Base-by-base conservation (phyloP, 64 coral and sea anemone species). In the Stichodactyla helianthus region DNA sequence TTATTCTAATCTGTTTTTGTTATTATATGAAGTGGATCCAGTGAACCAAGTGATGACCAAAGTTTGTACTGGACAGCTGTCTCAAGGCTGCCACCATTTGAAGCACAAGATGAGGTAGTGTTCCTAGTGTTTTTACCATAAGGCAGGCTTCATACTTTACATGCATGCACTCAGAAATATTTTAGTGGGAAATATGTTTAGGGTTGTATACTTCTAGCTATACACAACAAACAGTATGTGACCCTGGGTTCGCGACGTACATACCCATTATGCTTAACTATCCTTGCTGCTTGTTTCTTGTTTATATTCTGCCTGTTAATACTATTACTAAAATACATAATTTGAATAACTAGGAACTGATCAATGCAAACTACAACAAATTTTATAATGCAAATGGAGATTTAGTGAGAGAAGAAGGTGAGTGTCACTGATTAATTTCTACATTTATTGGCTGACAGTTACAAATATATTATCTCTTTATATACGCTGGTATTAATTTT, bases 11-110 rank as follows among this genome's bases (percentile, higher is more conserved):
- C 2, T 23, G 25, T 74, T 4, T 2, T 74, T 83, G 53, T 54
- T 83, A 18, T 2, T 27, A 3, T 44, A 13, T 74, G 12, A 74
- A 74, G 83, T 84, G 55, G 83, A 15, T 57, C 52, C 54, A 90
- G 58, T 89, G 90, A 95, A 90, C 94, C 94, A 71, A 92, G 90
- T 51, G 94, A 92, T 65, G 94, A 95, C 28, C 94, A 95, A 84
- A 95, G 91, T 87, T 78, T 95, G 52, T 95, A 95, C 57, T 95
- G 94, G 94, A 95, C 90, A 89, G 94, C 94, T n/a, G 94, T 95
- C 7, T 95, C 90, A 16, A 95, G 90, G 86, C 71, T 95, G 15
- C 94, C 94, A 52, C 90, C 94, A 83, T 93, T 90, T 95, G 94
- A 95, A 60, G 87, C 88, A 62, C 87, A 95, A 67, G 90, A 95